These are phyloP conservation scores for Alviniconcha marisindica DNA, from an alignment of 1,140 invertebrate species.

Conservation along the genomic window DNA sequence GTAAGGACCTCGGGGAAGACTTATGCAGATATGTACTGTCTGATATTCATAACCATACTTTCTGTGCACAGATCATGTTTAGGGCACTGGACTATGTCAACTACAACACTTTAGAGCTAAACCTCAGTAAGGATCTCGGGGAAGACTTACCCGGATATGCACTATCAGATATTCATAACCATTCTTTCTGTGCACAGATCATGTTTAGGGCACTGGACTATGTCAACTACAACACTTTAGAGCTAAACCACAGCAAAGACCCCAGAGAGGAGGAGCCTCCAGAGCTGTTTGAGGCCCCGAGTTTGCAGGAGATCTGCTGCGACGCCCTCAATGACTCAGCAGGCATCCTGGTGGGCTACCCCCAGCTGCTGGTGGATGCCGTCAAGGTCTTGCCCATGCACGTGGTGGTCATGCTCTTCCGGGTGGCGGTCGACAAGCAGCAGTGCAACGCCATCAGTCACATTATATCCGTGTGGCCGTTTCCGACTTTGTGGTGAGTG, in stretches of 20 bases:
- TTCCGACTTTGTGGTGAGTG: constrained; percentile 56
- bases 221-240: constrained; percentile 55
- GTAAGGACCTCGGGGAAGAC: not conserved
- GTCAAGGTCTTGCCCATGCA: constrained; percentile 52
- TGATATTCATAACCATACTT: constrained; percentile 8
- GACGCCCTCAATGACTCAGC: constrained; percentile 37
- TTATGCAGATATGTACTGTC: not conserved
- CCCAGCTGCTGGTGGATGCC: constrained; percentile 33
- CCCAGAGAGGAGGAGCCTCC: constrained; percentile 8
- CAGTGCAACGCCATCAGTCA: constrained; percentile 51
- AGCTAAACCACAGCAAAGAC: constrained; percentile 44
- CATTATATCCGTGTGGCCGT: constrained; percentile 62
- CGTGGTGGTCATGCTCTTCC: constrained; percentile 50
- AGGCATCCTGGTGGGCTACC: constrained; percentile 36
- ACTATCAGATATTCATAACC: too few species aligned
- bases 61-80: constrained; percentile 49
- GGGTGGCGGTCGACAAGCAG: constrained; percentile 50
- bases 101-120: constrained; percentile 55
- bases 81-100: constrained; percentile 59
- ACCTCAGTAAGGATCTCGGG: constrained; percentile 32
- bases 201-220: constrained; percentile 64
- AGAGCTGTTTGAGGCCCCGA: constrained; percentile 13
- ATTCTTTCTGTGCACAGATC: constrained; percentile 13
- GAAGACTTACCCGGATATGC: not conserved
- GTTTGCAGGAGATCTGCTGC: constrained; percentile 46